Percentiles rank a stretch among this genome's conserved stretches.
These are phyloP conservation scores for Pipistrellus pygmaeus DNA, from an alignment of 2,797 vertebrate species.

Conservation along the genomic window DNA sequence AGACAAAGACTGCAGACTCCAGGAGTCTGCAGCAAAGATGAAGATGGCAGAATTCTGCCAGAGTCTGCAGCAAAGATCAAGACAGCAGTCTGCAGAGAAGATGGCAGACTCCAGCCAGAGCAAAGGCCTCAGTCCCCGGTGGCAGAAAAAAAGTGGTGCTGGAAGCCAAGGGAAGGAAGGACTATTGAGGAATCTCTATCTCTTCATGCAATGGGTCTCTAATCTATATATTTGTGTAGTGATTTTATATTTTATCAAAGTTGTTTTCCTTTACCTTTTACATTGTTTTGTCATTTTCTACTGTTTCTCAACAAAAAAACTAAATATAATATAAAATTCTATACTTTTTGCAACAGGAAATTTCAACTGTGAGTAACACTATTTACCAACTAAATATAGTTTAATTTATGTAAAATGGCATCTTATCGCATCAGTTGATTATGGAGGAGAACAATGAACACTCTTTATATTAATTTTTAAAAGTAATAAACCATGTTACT, in stretches of 20 bases:
- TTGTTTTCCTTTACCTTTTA: background rate
- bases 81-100: no score
- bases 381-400: background rate
- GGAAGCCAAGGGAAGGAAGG: no score
- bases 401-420: background rate
- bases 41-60: no score
- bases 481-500: background rate
- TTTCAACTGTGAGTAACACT: background rate
- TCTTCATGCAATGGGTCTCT: no score
- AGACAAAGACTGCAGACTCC: no score
- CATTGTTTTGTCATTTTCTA: background rate
- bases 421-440: background rate
- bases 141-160: no score
- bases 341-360: background rate
- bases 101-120: no score
- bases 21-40: no score
- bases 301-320: background rate
- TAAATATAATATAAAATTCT: background rate
- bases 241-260: background rate
- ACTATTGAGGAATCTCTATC: no score
- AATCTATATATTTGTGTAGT: fast-evolving
- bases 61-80: no score
- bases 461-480: background rate
- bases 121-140: no score
- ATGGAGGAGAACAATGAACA: background rate